Base-by-base conservation (phyloP, 2,113 vertebrate species). In the Leptosomus discolor region DNA sequence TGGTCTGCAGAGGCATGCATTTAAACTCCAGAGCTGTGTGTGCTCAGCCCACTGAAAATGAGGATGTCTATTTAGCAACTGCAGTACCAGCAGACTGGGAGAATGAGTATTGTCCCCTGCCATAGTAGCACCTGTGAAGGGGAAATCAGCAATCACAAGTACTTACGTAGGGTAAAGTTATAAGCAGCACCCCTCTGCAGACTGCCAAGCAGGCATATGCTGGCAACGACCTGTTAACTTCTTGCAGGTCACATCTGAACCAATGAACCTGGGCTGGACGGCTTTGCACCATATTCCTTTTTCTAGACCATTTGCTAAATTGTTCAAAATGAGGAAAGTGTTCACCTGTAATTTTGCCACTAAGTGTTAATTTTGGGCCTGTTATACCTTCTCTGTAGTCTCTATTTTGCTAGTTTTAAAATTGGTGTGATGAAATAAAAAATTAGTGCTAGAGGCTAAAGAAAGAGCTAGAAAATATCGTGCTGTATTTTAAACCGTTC, bases 31-130 rank as follows among this genome's bases (percentile, higher is more conserved):
- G 48, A 57, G 37, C 24, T 23, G n/a, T 5, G 65, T 9, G 53
- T 15, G 12, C 71, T 61, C 69, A 90, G 64, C 32, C 17, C 1
- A 1, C n/a, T 46, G 56, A n/a, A 29, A 54, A 39, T 0, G 0
- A 78, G 51, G 73, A 11, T 2, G 1, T 39, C n/a, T 23, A 1
- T 41, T 65, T 11, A 64, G 91, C 67, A 68, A 48, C 54, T 39
- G 64, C 46, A 92, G 32, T 13, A 37, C 23, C 61, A 37, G 20
- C 14, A 41, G 27, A 7, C 18, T 32, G 73, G 37, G 34, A 80
- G 36, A 46, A 11, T 32, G 54, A 50, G 14, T 9, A 8, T 2
- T 46, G 39, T 34, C 22, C 21, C 43, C 27, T 37, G 19, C 13
- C 30, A 29, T 0, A 54, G 43, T 34, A 64, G 24, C 57, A 6